Evolutionary conservation across 2,888 invertebrate species (phyloP).

Genomic region (Thysanoteuthis rhombus): DNA sequence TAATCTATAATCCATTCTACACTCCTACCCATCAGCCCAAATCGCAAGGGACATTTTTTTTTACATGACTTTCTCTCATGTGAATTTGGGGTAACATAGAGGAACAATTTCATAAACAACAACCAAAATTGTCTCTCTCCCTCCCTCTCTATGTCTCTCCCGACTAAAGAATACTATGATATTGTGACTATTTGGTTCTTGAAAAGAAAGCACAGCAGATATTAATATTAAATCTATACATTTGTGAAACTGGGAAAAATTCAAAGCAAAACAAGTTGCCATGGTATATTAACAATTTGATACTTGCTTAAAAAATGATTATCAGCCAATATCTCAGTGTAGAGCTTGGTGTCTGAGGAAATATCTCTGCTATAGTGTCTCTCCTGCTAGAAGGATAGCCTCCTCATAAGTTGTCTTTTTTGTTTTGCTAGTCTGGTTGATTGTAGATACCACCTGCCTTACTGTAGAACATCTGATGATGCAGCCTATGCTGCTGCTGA

Average conservation of each 20-base stretch:
- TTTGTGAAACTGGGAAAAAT: too few species aligned
- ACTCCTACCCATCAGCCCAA: too few species aligned
- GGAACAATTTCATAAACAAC: too few species aligned
- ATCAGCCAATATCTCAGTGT: background rate
- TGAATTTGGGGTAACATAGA: too few species aligned
- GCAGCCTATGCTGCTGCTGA: too few species aligned
- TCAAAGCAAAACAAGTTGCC: background rate
- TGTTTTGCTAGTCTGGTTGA: background rate
- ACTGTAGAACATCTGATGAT: background rate
- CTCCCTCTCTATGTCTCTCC: too few species aligned
- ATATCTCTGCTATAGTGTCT: background rate
- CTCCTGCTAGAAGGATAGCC: background rate
- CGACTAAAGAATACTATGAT: background rate
- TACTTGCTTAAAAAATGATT: background rate
- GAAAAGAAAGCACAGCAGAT: background rate
- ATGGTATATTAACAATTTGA: background rate
- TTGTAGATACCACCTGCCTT: background rate
- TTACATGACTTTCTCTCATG: too few species aligned
- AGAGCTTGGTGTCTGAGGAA: background rate
- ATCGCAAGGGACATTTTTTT: too few species aligned
- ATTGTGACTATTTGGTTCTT: background rate
- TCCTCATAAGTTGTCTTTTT: background rate
- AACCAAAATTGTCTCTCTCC: too few species aligned
- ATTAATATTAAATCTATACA: too few species aligned
- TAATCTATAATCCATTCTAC: too few species aligned